Conservation (phyloP, 2,888 invertebrate genomes). For the Hyles lineata region DNA sequence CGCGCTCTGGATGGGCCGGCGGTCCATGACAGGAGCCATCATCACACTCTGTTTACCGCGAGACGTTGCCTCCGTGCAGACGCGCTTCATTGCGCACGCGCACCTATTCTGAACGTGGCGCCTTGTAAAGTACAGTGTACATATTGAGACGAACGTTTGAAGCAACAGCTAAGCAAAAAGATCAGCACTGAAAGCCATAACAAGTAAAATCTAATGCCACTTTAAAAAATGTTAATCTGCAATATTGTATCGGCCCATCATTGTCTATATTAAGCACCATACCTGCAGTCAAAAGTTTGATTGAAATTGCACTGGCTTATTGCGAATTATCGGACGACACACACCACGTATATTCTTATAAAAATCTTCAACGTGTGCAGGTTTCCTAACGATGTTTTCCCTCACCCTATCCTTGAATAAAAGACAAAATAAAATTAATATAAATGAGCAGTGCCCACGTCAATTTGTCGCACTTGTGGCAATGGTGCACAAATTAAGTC, state of each 20-base stretch:
- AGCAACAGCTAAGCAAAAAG: not conserved
- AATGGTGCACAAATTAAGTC: not conserved
- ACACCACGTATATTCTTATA: too few relatives aligned
- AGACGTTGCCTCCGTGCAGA: slow-evolving; percentile 33
- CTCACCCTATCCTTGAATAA: too few relatives aligned
- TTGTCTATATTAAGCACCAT: too few relatives aligned
- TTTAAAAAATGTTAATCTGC: too few relatives aligned
- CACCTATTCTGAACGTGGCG: slow-evolving; percentile 50
- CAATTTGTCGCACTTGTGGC: not conserved
- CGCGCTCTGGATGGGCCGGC: slow-evolving; percentile 16
- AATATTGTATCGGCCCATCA: too few relatives aligned
- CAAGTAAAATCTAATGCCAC: not conserved
- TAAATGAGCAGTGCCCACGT: not conserved
- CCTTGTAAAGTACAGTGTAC: not conserved
- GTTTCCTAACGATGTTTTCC: too few relatives aligned
- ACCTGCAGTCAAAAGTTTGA: too few relatives aligned
- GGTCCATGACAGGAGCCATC: slow-evolving; percentile 20
- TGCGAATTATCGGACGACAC: too few relatives aligned
- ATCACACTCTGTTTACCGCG: slow-evolving; percentile 23
- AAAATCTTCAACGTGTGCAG: too few relatives aligned
- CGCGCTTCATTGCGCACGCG: slow-evolving; percentile 57
- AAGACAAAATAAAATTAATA: not conserved
- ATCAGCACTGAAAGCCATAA: too few relatives aligned
- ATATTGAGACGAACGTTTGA: not conserved
- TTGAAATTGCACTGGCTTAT: too few relatives aligned